Conservation (phyloP, 2,888 invertebrate genomes). For the Clostera curtula region DNA sequence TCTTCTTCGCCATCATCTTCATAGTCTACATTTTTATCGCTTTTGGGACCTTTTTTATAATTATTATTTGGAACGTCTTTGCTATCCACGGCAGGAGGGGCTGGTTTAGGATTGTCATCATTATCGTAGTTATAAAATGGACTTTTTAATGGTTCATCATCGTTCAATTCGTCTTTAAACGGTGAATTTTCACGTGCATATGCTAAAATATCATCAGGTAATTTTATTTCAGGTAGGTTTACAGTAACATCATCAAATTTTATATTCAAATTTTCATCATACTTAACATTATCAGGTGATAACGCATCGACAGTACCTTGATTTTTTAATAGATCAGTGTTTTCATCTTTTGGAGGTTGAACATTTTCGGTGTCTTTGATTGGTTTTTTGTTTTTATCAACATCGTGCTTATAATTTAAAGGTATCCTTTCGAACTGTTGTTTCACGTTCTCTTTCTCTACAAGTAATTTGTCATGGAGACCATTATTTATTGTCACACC, state of each 20-base stretch:
- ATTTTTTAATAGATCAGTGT: slow-evolving; percentile 21
- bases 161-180: slow-evolving; percentile 24
- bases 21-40: slow-evolving; percentile 11
- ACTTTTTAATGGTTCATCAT: slow-evolving; percentile 20
- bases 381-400: slow-evolving; percentile 24
- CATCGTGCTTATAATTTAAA: slow-evolving; percentile 51
- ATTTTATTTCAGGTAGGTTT: slow-evolving; percentile 61
- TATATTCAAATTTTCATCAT: slow-evolving; percentile 54
- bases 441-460: slow-evolving; percentile 40
- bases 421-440: slow-evolving; percentile 67
- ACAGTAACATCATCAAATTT: slow-evolving; percentile 59
- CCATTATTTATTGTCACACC: slow-evolving; percentile 23
- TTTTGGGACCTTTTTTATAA: slow-evolving; percentile 12
- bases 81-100: slow-evolving; percentile 18
- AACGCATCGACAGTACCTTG: slow-evolving; percentile 40
- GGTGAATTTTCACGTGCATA: slow-evolving; percentile 38
- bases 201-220: slow-evolving; percentile 61
- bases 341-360: slow-evolving; percentile 6
- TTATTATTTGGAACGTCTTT: slow-evolving; percentile 27
- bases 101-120: slow-evolving; percentile 22
- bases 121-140: slow-evolving; percentile 33
- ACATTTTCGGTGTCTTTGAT: slow-evolving; percentile 11
- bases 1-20: slow-evolving; percentile 17
- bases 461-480: slow-evolving; percentile 27
- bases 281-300: slow-evolving; percentile 34